These are phyloP conservation scores for Chanos chanos DNA, from an alignment of 2,797 vertebrate genomes.

Conservation along the genomic window DNA sequence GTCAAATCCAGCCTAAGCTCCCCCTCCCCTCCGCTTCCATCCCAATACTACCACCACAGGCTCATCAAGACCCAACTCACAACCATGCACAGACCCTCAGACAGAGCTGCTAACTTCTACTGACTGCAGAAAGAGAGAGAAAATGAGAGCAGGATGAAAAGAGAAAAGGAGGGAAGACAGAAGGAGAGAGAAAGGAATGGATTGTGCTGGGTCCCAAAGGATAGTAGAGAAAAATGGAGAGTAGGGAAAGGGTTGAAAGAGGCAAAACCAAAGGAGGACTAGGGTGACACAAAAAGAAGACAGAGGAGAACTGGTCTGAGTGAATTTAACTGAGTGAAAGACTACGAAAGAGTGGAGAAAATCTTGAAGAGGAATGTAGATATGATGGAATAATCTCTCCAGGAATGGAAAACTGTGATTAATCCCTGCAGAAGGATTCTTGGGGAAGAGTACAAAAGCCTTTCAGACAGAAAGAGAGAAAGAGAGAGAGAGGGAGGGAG, in stretches of 20 bases:
- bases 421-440: slow-evolving; percentile 65
- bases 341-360: not conserved
- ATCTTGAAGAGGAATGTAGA: slow-evolving; percentile 56
- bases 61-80: too few relatives aligned
- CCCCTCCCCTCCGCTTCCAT: not conserved
- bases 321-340: too few relatives aligned
- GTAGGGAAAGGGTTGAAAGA: slow-evolving; percentile 10
- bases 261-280: too few relatives aligned
- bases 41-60: not conserved
- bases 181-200: not conserved
- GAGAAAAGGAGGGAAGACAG: not conserved
- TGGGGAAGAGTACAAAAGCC: slow-evolving; percentile 56
- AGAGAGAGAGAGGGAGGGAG: slow-evolving; percentile 18
- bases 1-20: not conserved
- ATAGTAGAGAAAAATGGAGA: not conserved
- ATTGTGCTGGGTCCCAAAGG: not conserved
- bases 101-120: too few relatives aligned
- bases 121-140: not conserved
- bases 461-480: slow-evolving; percentile 42
- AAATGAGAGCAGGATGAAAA: not conserved
- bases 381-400: slow-evolving; percentile 72
- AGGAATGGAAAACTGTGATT: slow-evolving; percentile 71
- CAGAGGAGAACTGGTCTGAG: too few relatives aligned
- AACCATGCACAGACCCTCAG: too few relatives aligned
- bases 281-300: too few relatives aligned